Conservation (phyloP, 2,797 vertebrate species). For the Danio albolineatus region DNA sequence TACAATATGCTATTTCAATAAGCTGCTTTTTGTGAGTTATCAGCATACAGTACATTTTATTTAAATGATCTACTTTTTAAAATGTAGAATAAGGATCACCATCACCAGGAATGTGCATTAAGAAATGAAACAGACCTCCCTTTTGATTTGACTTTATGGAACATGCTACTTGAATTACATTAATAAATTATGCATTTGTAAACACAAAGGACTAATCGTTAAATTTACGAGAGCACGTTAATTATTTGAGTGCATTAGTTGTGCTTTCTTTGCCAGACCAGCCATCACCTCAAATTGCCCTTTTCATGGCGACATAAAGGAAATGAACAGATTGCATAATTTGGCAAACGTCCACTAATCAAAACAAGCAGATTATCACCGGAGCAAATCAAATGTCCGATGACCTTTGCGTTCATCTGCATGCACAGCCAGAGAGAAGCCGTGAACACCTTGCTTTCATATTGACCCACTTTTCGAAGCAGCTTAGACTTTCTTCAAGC, state of each 20-base stretch:
- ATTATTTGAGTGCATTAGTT: constrained; percentile 38
- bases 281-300: constrained; percentile 26
- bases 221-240: not conserved
- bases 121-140: not conserved
- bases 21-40: too few species aligned
- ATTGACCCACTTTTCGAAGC: constrained; percentile 11
- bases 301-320: constrained; percentile 31
- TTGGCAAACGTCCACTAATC: constrained; percentile 22
- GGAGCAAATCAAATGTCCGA: constrained; percentile 43
- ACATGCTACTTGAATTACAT: not conserved
- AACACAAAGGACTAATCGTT: constrained; percentile 3
- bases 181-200: constrained; percentile 8
- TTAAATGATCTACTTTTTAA: too few species aligned
- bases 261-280: constrained; percentile 4
- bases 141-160: constrained; percentile 7
- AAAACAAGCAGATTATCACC: constrained; percentile 46
- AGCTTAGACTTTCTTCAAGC: not conserved
- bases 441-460: constrained; percentile 21
- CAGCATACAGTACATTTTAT: too few species aligned
- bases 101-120: not conserved
- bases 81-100: not conserved
- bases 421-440: not conserved
- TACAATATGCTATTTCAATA: too few species aligned
- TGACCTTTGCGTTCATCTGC: constrained; percentile 30
- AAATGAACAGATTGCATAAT: constrained; percentile 45